Evolutionary conservation across 2,113 vertebrate species (phyloP), one percentile per base, ranked within the genome.

Genomic region (Anolis sagrei): DNA sequence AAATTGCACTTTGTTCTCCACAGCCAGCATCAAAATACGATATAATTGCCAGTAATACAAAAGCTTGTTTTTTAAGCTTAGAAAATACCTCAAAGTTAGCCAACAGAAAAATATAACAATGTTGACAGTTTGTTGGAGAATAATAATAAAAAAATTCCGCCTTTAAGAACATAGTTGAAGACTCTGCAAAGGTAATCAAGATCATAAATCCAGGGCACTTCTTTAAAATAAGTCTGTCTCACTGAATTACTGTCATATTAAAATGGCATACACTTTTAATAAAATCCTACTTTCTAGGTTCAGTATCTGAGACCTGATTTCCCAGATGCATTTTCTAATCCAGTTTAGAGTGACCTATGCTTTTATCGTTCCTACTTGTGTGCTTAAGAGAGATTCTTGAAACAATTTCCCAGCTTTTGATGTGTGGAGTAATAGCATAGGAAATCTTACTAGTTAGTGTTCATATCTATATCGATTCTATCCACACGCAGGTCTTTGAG

Each of bases 111-210:
- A 48, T 66, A 78, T 73, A 74, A 70, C 68, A 86, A 74, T 36
- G 87, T 61, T 87, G 87, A 73, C 86, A 85, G 34, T 92, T 79
- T 75, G 54, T 81, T 83, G 77, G 88, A 91, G 89, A 91, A 6
- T 1, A 90, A 85, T 89, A 39, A 86, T 89, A 86, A 89, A 85
- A 58, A 49, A 49, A 87, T 90, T 92, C 1, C 36, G 27, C n/a
- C 49, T 34, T 51, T 54, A 34, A 82, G 83, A 88, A 44, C 76
- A 87, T 70, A 73, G 51, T 80, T 44, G 48, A n/a, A 82, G 85
- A 84, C 48, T 79, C 74, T 34, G 36, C 79, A 1, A 89, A 91
- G 61, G 91, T 89, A 39, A 74, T 90, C 84, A 84, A 79, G 85
- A 76, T 91, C 48, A 36, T 72, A 75, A 84, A 88, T 83, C 76